Evolutionary conservation across 2,113 vertebrate genomes (phyloP).

Genomic region (Diglossa brunneiventris): DNA sequence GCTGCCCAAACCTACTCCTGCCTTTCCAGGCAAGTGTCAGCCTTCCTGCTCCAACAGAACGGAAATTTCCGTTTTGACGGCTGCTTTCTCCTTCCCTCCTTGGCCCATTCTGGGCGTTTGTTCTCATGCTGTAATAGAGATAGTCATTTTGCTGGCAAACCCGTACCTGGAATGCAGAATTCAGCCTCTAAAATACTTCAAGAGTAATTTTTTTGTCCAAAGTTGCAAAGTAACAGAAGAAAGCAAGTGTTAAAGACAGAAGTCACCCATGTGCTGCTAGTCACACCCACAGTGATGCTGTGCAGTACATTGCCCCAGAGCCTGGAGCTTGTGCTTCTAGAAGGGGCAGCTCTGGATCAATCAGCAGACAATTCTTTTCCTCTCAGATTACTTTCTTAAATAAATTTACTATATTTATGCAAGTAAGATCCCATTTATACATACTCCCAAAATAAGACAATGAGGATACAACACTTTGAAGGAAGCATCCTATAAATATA

Average conservation of each 20-base stretch:
- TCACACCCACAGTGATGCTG: neutral
- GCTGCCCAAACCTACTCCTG: neutral
- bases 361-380: neutral
- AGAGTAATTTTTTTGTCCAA: constrained; percentile 72
- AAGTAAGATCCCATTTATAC: neutral
- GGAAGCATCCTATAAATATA: neutral
- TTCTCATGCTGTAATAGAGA: neutral
- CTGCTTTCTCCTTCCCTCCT: neutral
- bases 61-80: neutral
- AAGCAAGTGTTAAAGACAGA: neutral
- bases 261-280: neutral
- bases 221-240: constrained; percentile 50
- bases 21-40: neutral
- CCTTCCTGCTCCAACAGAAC: neutral
- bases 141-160: neutral
- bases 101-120: neutral
- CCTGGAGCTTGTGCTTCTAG: neutral
- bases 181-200: constrained; percentile 70
- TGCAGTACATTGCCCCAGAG: too few species aligned
- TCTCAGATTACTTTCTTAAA: neutral
- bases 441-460: neutral
- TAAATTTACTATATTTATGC: neutral
- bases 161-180: constrained; percentile 75
- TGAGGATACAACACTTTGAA: neutral
- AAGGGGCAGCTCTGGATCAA: neutral